These are phyloP conservation scores for Idaea straminata DNA, from an alignment of 2,888 invertebrate genomes.

Conservation along the genomic window DNA sequence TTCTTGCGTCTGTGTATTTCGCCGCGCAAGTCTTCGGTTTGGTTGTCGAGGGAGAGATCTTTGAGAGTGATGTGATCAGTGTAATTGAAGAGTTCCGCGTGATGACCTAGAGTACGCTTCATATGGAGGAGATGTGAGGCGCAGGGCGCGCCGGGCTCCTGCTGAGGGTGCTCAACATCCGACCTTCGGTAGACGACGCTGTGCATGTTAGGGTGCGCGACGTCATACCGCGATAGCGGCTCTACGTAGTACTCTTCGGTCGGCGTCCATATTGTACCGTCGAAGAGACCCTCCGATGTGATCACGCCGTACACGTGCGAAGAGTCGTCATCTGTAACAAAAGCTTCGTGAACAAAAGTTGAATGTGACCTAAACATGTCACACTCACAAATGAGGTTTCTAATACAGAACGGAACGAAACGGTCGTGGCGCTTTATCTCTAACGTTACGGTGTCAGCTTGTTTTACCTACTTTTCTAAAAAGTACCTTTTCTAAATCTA, in stretches of 20 bases:
- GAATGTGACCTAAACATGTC: background rate
- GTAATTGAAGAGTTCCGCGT: conserved; percentile 66
- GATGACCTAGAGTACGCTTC: conserved; percentile 57
- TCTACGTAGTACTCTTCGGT: conserved; percentile 92
- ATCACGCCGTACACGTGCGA: conserved; percentile 92
- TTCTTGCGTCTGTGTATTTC: conserved; percentile 74
- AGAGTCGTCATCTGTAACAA: conserved; percentile 86
- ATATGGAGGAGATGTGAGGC: conserved; percentile 82
- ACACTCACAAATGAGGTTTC: background rate
- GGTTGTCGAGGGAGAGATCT: conserved; percentile 50
- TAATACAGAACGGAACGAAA: background rate
- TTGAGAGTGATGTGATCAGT: conserved; percentile 52
- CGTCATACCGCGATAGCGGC: conserved; percentile 84
- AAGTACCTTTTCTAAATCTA: background rate
- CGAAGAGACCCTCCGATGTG: conserved; percentile 92
- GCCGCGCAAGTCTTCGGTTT: conserved; percentile 59
- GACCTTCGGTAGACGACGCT: conserved; percentile 91
- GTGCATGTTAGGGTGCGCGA: conserved; percentile 82
- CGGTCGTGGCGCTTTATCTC: background rate
- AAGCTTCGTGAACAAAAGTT: background rate
- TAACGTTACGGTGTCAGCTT: background rate
- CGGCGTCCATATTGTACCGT: conserved; percentile 90
- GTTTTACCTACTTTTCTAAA: background rate
- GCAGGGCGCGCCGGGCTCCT: conserved; percentile 65
- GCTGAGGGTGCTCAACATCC: conserved; percentile 83